Percentiles rank a stretch among this genome's conserved stretches.
These are phyloP conservation scores for Chrysina gloriosa DNA, from an alignment of 2,888 invertebrate species.

Conservation along the genomic window DNA sequence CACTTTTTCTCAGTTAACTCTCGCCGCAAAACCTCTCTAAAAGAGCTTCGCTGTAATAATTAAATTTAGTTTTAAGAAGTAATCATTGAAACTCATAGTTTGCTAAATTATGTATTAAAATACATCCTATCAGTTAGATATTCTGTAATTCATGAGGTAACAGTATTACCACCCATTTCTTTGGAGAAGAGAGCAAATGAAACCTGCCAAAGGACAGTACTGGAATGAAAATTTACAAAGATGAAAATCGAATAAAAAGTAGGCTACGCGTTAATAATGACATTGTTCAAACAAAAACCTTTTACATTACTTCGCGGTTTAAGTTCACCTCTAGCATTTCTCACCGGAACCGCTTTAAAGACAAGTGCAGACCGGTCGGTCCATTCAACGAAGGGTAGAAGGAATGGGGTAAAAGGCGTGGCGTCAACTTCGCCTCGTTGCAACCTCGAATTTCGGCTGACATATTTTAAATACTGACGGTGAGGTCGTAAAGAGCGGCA, in stretches of 20 bases:
- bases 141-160: too few species aligned
- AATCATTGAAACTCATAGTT: too few species aligned
- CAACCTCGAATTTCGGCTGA: constrained; percentile 21
- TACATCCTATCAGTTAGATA: too few species aligned
- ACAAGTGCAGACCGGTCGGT: constrained; percentile 11
- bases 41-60: too few species aligned
- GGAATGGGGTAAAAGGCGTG: not conserved
- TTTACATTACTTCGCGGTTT: constrained; percentile 27
- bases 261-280: constrained; percentile 34
- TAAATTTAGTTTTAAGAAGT: too few species aligned
- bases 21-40: too few species aligned
- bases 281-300: constrained; percentile 38
- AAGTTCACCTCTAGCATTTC: constrained; percentile 15
- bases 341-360: not conserved
- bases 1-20: too few species aligned
- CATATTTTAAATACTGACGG: constrained; percentile 37
- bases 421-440: constrained; percentile 5
- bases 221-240: constrained; percentile 27
- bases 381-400: constrained; percentile 6
- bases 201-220: constrained; percentile 12
- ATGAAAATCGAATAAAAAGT: constrained; percentile 30
- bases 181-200: constrained; percentile 19
- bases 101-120: too few species aligned
- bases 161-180: not conserved
- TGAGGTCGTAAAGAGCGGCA: constrained; percentile 22